phyloP scores from a whole-genome alignment of 2,113 vertebrate genomes.

The Columba janthina region DNA sequence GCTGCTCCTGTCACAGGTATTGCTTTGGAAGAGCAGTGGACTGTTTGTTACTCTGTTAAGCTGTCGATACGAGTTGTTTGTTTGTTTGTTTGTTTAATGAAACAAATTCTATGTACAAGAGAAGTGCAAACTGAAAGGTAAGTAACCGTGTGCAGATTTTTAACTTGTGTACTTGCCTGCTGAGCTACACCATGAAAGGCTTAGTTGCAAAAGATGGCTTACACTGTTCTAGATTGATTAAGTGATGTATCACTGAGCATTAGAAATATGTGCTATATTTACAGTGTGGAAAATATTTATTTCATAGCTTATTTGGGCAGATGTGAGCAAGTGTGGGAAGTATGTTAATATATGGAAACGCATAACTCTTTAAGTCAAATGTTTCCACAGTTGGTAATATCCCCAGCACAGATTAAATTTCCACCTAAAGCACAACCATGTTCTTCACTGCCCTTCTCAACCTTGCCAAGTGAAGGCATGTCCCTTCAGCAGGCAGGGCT shows the following conservation, averaged over 20 bases:
- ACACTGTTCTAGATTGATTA: constrained; percentile 44
- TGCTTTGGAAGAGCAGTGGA: not conserved
- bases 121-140: not conserved
- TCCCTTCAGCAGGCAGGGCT: not conserved
- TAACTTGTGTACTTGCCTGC: constrained; percentile 30
- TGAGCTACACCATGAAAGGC: constrained; percentile 25
- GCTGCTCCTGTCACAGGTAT: not conserved
- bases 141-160: not conserved
- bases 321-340: constrained; percentile 59
- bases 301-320: constrained; percentile 68
- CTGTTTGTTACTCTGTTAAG: not conserved
- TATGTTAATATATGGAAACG: constrained; percentile 65
- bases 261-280: constrained; percentile 67
- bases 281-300: constrained; percentile 69
- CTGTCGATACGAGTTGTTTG: not conserved
- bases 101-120: not conserved
- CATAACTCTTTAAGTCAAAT: constrained; percentile 55
- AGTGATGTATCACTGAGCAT: constrained; percentile 36
- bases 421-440: constrained; percentile 32
- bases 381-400: constrained; percentile 67
- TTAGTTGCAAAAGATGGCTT: constrained; percentile 26
- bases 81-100: not conserved
- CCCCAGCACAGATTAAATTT: constrained; percentile 56
- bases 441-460: constrained; percentile 31
- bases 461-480: not conserved